phyloP scores from a whole-genome alignment of 2,797 vertebrate genomes.

The Argya squamiceps region DNA sequence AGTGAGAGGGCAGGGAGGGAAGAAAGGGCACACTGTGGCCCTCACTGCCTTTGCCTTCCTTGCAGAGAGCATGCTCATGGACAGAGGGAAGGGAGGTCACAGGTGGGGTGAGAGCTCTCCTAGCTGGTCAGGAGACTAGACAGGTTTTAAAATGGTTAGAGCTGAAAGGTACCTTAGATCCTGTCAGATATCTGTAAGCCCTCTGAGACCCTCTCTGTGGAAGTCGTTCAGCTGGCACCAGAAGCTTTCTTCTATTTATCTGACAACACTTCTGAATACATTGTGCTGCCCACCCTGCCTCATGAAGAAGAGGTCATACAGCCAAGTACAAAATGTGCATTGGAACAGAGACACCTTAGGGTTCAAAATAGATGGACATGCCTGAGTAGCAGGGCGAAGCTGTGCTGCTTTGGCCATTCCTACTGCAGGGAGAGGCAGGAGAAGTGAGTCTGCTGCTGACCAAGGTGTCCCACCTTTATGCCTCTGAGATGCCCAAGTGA shows the following conservation, averaged over 20 bases:
- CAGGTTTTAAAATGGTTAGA: not conserved
- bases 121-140: not conserved
- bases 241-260: not conserved
- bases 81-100: not conserved
- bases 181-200: not conserved
- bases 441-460: not conserved
- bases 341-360: not conserved
- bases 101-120: not conserved
- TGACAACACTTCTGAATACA: not conserved
- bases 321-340: not conserved
- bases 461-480: not conserved
- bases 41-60: not conserved
- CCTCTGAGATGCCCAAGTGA: not conserved
- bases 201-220: not conserved
- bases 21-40: conserved; percentile 42
- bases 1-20: conserved; percentile 34
- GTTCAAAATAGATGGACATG: not conserved
- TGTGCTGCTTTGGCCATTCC: rapidly evolving
- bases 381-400: not conserved
- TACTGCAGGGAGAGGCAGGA: not conserved
- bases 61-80: not conserved
- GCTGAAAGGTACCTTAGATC: not conserved
- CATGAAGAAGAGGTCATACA: not conserved
- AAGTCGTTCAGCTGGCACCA: not conserved
- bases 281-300: not conserved